Conservation (phyloP, 2,113 vertebrate species). For the Halichoeres trimaculatus region DNA sequence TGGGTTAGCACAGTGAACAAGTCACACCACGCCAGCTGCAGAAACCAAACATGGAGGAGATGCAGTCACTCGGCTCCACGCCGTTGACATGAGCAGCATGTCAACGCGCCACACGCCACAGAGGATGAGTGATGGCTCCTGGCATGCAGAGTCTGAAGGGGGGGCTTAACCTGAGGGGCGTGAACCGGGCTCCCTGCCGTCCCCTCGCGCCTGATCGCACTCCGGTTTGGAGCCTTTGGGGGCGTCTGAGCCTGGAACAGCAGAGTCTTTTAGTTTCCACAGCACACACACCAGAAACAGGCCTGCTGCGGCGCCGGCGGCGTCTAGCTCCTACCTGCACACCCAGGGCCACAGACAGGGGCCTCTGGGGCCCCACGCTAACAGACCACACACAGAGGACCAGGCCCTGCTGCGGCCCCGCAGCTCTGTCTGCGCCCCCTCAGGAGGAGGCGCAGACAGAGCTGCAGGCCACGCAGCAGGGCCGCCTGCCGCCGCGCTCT, state of each 20-base stretch:
- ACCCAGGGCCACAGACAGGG: constrained; percentile 5
- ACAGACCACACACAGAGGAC: background rate
- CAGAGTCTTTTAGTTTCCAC: constrained; percentile 34
- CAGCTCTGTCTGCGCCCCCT: no score
- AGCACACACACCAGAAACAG: constrained; percentile 8
- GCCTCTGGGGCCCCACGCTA: constrained; percentile 32
- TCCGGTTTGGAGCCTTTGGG: constrained; percentile 88
- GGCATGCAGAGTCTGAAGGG: constrained; percentile 55
- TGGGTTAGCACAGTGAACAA: background rate
- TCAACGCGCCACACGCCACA: constrained; percentile 30
- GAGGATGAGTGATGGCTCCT: background rate
- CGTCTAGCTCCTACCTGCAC: constrained; percentile 4
- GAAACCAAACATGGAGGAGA: constrained; percentile 15
- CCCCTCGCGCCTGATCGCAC: constrained; percentile 84
- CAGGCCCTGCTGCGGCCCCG: no score
- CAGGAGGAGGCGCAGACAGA: background rate
- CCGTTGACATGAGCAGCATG: constrained; percentile 44
- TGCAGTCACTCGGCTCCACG: constrained; percentile 1
- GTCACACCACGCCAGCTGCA: background rate
- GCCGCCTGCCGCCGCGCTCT: no score
- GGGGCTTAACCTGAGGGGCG: constrained; percentile 83
- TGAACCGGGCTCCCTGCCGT: constrained; percentile 81
- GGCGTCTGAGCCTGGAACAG: constrained; percentile 83
- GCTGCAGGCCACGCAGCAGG: background rate
- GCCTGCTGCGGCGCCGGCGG: background rate